Percentiles rank a stretch among this genome's conserved stretches.
Conservation (phyloP, 2,797 vertebrate species). For the Coilia nasus region DNA sequence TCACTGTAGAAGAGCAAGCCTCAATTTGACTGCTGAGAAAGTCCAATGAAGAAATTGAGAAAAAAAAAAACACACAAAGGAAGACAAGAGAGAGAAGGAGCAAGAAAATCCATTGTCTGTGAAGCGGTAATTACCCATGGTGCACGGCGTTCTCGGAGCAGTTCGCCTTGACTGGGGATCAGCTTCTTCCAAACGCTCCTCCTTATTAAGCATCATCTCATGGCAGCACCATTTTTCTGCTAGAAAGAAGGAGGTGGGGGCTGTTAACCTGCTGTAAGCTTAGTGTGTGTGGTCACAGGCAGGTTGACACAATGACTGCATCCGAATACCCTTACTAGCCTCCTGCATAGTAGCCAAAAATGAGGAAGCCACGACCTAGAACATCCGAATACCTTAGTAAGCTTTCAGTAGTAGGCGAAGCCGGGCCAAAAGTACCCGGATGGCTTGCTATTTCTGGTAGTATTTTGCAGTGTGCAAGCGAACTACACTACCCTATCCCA, state of each 20-base stretch:
- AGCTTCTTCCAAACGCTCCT: background rate
- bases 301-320: too few relatives aligned
- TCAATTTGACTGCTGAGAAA: background rate
- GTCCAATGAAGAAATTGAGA: background rate
- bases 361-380: too few relatives aligned
- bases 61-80: background rate
- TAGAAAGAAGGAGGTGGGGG: background rate
- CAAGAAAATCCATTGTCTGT: background rate
- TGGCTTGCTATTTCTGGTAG: too few relatives aligned
- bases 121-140: constrained; percentile 14
- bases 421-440: too few relatives aligned
- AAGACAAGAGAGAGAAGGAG: background rate
- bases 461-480: too few relatives aligned
- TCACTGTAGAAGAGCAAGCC: background rate
- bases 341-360: too few relatives aligned
- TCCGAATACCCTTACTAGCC: too few relatives aligned
- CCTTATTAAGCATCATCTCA: constrained; percentile 16
- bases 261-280: background rate
- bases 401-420: too few relatives aligned
- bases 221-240: background rate
- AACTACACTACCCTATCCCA: too few relatives aligned
- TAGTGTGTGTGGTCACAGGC: background rate
- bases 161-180: background rate
- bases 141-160: background rate
- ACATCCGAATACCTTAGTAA: too few relatives aligned